Base-by-base conservation (phyloP, 1,140 invertebrate genomes). In the Nephila pilipes region DNA sequence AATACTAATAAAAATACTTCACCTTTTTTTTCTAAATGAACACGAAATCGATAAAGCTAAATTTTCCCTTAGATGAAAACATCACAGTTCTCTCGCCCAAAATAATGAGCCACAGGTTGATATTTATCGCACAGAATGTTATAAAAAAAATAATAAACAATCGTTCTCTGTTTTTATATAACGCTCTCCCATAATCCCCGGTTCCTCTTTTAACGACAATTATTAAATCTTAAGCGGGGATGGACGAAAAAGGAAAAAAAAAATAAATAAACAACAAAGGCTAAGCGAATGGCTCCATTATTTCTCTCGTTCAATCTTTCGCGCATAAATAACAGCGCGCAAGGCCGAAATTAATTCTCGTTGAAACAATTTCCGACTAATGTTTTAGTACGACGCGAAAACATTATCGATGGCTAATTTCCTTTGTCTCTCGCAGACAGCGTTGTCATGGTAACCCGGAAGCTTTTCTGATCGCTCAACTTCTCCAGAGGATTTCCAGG, bases 391-490 rank as follows among this genome's bases (percentile, higher is more conserved):
- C 22, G 83, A 60, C 57, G 88, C 38, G 87, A 75, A 75, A 89
- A 89, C 54, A 25, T 90, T 90, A 90, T 90, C 88, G 88, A 90
- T 63, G 88, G 88, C 88, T 90, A 90, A 90, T 90, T 90, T 90
- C 88, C 88, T 90, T 81, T 90, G 88, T 90, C 75, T 90, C 75
- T 81, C 25, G 54, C 63, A 89, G 63, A 75, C 75, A 55, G 18
- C 46, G 88, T 90, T 58, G 25, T 38, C 88, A 60, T 90, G 88
- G 88, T 29, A 38, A 90, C 88, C 32, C 32, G 65, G 65, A 75
- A 79, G 25, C 38, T 79, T 75, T 38, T n/a, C 85, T 60, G 85
- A 87, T 87, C 60, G 22, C 85, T 87, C 60, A 63, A 87, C 58
- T 87, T 75, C 29, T 29, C 18, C 14, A 16, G 29, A 46, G 20